Conservation (phyloP, 2,888 invertebrate species). For the Drepana falcataria region DNA sequence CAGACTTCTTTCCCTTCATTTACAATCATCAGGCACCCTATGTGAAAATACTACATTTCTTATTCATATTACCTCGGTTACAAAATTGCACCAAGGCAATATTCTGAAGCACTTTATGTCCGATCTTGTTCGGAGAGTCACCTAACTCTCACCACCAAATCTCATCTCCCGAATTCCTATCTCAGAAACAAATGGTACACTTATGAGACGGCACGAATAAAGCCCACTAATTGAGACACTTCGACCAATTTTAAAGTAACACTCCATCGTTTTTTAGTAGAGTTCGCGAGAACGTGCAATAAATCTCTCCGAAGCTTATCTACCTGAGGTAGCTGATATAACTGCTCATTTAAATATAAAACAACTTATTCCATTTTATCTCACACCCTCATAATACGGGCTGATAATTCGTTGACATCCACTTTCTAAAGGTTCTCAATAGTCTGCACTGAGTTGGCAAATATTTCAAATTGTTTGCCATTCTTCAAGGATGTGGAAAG, state of each 20-base stretch:
- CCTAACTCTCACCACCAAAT: not conserved
- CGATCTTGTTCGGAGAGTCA: not conserved
- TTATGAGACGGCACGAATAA: constrained; percentile 38
- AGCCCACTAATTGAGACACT: constrained; percentile 61
- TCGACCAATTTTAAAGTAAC: constrained; percentile 46
- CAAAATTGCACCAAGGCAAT: no score
- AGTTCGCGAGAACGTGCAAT: constrained; percentile 61
- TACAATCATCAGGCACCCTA: no score
- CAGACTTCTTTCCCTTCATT: no score
- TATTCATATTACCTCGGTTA: no score
- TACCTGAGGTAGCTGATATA: constrained; percentile 66
- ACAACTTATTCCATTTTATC: constrained; percentile 31
- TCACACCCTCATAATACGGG: not conserved
- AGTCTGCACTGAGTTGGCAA: not conserved
- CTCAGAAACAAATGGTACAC: constrained; percentile 13
- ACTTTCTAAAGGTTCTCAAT: not conserved
- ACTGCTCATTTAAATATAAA: constrained; percentile 64
- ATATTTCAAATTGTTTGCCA: not conserved
- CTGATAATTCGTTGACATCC: not conserved
- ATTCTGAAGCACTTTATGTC: not conserved
- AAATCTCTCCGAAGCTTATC: constrained; percentile 71
- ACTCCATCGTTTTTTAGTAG: constrained; percentile 43
- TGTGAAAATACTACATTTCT: no score
- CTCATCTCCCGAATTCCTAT: not conserved
- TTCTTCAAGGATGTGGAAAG: no score